These are phyloP conservation scores for Mantis religiosa DNA, from an alignment of 2,888 invertebrate species.

Conservation along the genomic window DNA sequence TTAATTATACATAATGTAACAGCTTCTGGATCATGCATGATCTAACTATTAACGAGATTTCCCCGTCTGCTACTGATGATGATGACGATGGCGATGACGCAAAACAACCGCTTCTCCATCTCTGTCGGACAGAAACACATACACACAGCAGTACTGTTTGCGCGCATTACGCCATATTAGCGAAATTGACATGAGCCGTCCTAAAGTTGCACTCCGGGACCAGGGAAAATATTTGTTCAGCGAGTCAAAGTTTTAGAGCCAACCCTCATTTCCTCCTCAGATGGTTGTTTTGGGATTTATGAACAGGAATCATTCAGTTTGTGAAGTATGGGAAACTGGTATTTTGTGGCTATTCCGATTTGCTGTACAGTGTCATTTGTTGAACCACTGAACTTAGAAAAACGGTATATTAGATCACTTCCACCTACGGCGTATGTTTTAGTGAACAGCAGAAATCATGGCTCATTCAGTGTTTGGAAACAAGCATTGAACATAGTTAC, in stretches of 20 bases:
- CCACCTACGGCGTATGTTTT: not conserved
- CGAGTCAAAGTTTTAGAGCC: not conserved
- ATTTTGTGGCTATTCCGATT: not conserved
- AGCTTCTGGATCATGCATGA: not conserved
- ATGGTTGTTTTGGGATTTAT: not conserved
- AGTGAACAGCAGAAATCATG: not conserved
- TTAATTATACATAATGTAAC: conserved; percentile 5
- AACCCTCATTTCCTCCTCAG: not conserved
- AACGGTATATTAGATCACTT: not conserved
- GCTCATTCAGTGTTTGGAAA: too few relatives aligned
- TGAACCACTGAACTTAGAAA: not conserved
- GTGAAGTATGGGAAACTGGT: not conserved
- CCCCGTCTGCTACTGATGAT: not conserved
- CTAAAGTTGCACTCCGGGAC: not conserved
- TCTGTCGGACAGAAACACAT: not conserved
- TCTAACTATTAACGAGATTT: not conserved
- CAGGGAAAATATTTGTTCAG: not conserved
- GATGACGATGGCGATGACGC: not conserved
- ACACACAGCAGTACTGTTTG: not conserved
- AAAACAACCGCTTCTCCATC: not conserved
- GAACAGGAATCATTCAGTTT: not conserved
- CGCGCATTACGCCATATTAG: not conserved
- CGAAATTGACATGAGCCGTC: not conserved
- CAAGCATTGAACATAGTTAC: too few relatives aligned
- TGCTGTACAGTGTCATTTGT: not conserved